Percentiles rank a stretch among this genome's conserved stretches.
phyloP scores from a whole-genome alignment of 2,888 invertebrate genomes.

The Galeruca laticollis region DNA sequence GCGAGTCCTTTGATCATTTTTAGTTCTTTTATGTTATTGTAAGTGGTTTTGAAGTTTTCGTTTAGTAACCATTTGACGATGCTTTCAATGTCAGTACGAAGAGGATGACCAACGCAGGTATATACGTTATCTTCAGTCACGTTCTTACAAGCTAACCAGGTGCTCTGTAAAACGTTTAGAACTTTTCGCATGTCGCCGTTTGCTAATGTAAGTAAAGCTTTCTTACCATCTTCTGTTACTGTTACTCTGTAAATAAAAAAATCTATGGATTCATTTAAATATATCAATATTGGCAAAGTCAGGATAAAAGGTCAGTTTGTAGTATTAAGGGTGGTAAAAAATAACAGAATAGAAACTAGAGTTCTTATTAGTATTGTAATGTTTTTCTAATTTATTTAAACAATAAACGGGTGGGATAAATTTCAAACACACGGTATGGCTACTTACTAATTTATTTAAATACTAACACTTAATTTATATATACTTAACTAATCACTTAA shows the following conservation, averaged over 20 bases:
- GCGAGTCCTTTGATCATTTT: constrained; percentile 93
- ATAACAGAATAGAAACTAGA: too few species aligned
- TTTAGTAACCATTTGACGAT: constrained; percentile 90
- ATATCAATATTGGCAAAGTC: too few species aligned
- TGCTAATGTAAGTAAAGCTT: constrained; percentile 89
- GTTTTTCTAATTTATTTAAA: too few species aligned
- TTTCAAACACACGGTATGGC: too few species aligned
- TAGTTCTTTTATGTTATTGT: constrained; percentile 83
- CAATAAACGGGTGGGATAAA: too few species aligned
- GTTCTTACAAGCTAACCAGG: constrained; percentile 90
- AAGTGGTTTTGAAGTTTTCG: constrained; percentile 80
- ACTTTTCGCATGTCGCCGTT: constrained; percentile 99
- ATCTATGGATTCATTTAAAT: too few species aligned
- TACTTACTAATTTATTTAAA: too few species aligned
- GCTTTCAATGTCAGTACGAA: constrained; percentile 87
- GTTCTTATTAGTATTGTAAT: too few species aligned
- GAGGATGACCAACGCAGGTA: constrained; percentile 96
- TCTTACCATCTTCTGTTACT: constrained; percentile 86
- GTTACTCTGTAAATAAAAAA: background rate
- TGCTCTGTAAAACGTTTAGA: constrained; percentile 95
- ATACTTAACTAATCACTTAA: too few species aligned
- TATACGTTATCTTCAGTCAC: constrained; percentile 94
- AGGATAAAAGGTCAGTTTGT: too few species aligned
- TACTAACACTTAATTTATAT: too few species aligned
- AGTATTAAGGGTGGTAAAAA: too few species aligned